Base-by-base conservation (phyloP, 2,888 invertebrate species). In the Drosophila pegasa region DNA sequence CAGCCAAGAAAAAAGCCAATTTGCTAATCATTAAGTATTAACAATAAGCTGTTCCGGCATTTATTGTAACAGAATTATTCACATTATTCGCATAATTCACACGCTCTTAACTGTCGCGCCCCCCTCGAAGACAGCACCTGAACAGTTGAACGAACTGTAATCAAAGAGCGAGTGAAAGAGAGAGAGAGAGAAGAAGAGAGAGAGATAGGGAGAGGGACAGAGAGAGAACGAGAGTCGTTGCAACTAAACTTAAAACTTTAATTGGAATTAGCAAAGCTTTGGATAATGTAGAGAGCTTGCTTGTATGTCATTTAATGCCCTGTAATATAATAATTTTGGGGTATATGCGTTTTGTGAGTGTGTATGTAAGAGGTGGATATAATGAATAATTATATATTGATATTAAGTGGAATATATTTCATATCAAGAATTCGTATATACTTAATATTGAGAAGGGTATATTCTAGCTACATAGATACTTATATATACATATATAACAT, bases 121-220 rank as follows among this genome's bases (percentile, higher is more conserved):
- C 43, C 25, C 38, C 20, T 29, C 20, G 6, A 8, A 14, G 3
- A 7, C 31, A 56, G 27, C n/a, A 74, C 27, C 37, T 70, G 48
- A 68, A 29, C 27, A 69, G 75, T 75, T 75, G 69, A 75, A 75
- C 63, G 75, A 75, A 79, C 75, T 69, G 37, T 25, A 12, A 41
- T 20, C 22, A 33, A 22, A 22, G 31, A 9, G 48, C 14, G 31
- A 35, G 16, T 2, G 22, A 35, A 7, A 16, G 2, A 16, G 16
- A 10, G 5, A 20, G 37, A 48, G 9, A 27, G 16, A 6, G 10
- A 63, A 10, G 31, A 14, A 52, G 27, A 37, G 35, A 20, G n/a
- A 37, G 18, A 25, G 12, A 41, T 7, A 63, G 12, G 31, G 16
- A 52, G 10, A 63, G 12, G 31, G 16, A 52, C 18, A 37, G 35